Evolutionary conservation across 2,797 vertebrate species (phyloP).

Genomic region (Pterois miles): DNA sequence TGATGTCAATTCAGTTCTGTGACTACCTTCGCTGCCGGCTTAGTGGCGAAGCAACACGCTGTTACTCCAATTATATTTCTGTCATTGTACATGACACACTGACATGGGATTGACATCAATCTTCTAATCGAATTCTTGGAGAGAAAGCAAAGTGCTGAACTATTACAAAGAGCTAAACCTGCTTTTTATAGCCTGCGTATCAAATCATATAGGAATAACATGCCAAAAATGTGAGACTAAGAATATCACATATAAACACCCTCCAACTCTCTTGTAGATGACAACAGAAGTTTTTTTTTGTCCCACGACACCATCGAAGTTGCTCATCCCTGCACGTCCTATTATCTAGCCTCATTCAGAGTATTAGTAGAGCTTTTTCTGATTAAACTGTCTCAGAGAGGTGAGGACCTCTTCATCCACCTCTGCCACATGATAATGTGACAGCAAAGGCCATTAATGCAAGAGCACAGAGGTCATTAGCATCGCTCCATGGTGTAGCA

Average conservation of each 20-base stretch:
- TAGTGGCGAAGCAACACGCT: background rate
- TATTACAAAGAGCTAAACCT: background rate
- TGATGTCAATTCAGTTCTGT: background rate
- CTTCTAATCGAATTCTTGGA: background rate
- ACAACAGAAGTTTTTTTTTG: conserved; percentile 42
- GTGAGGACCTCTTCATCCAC: conserved; percentile 74
- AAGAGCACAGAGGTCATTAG: conserved; percentile 87
- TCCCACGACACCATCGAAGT: conserved; percentile 18
- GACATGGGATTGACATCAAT: background rate
- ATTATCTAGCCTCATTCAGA: conserved; percentile 55
- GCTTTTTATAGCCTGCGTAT: background rate
- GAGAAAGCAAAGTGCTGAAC: background rate
- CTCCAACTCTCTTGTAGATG: background rate
- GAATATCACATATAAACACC: background rate
- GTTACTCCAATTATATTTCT: no score
- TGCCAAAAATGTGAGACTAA: background rate
- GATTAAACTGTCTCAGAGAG: conserved; percentile 73
- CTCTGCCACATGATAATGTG: conserved; percentile 79
- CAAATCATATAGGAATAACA: background rate
- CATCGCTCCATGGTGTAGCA: conserved; percentile 83
- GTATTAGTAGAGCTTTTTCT: conserved; percentile 56
- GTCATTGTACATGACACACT: background rate
- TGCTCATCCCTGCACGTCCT: conserved; percentile 31
- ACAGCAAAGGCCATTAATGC: conserved; percentile 85
- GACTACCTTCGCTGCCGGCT: background rate